phyloP scores from a whole-genome alignment of 1,140 invertebrate species.

The Globodera rostochiensis region DNA sequence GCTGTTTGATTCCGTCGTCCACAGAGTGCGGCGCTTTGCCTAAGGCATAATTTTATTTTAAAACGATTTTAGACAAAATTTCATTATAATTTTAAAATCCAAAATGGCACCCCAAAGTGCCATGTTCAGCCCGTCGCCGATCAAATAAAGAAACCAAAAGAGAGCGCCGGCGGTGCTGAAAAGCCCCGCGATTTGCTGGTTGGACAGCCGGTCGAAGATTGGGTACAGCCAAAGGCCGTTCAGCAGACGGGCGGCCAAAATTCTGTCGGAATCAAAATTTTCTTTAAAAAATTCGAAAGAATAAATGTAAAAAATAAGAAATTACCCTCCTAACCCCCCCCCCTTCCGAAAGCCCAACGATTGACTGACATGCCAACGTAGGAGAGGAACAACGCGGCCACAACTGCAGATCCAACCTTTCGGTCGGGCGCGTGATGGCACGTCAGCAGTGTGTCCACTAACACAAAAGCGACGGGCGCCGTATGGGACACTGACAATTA shows the following conservation, averaged over 20 bases:
- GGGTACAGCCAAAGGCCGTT: conserved; percentile 55
- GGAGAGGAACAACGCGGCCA: conserved; percentile 38
- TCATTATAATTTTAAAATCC: neutral
- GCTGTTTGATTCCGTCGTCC: conserved; percentile 1
- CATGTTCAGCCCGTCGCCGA: conserved; percentile 49
- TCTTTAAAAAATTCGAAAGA: conserved; percentile 16
- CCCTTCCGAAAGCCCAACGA: too few species aligned
- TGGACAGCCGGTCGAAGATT: conserved; percentile 47
- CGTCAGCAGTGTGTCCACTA: conserved; percentile 66
- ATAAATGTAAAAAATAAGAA: too few species aligned
- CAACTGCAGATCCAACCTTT: conserved; percentile 39
- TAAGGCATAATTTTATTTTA: conserved; percentile 1
- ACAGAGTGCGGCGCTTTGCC: conserved; percentile 32
- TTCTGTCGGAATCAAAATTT: conserved; percentile 24
- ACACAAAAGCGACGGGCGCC: conserved; percentile 64
- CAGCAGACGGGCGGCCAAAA: conserved; percentile 26
- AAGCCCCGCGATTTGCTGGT: conserved; percentile 30
- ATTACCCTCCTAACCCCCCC: too few species aligned
- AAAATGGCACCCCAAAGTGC: conserved; percentile 46
- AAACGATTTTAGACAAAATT: conserved; percentile 25
- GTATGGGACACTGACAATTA: conserved; percentile 58
- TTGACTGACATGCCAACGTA: conserved; percentile 51
- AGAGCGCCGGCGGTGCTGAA: conserved; percentile 38
- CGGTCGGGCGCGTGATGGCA: conserved; percentile 66
- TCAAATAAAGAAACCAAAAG: conserved; percentile 54